These are phyloP conservation scores for Brevimyrus niger DNA, from an alignment of 2,113 vertebrate genomes.

Conservation along the genomic window DNA sequence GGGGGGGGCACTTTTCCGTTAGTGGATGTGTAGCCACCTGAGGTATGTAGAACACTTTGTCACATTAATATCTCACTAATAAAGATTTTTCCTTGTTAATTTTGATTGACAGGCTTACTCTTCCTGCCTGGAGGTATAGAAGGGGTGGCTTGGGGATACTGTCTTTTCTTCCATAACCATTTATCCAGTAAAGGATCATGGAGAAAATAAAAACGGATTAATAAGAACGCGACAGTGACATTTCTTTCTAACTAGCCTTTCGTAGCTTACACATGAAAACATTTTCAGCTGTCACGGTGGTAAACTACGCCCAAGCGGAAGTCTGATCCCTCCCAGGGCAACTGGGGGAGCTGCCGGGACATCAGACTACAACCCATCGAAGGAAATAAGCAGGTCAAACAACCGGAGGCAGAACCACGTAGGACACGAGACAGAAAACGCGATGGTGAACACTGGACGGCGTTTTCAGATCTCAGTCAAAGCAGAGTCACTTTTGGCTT, in stretches of 20 bases:
- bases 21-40: too few species aligned
- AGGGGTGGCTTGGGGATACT: neutral
- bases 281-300: conserved; percentile 3
- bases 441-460: neutral
- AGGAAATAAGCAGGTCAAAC: neutral
- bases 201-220: neutral
- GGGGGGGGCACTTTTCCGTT: too few species aligned
- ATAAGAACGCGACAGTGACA: neutral
- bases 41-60: neutral
- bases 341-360: neutral
- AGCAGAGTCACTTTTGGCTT: neutral
- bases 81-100: neutral
- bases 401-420: neutral
- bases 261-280: neutral
- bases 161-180: neutral
- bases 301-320: neutral
- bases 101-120: too few species aligned
- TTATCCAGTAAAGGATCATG: neutral
- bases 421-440: neutral
- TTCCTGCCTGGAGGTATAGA: too few species aligned
- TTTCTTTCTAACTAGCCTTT: neutral
- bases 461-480: neutral
- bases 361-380: neutral
- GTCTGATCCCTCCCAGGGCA: neutral
- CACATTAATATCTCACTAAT: neutral